Percentiles rank a stretch among this genome's conserved stretches.
Conservation (phyloP, 2,113 vertebrate species). For the Oncorhynchus clarkii region DNA sequence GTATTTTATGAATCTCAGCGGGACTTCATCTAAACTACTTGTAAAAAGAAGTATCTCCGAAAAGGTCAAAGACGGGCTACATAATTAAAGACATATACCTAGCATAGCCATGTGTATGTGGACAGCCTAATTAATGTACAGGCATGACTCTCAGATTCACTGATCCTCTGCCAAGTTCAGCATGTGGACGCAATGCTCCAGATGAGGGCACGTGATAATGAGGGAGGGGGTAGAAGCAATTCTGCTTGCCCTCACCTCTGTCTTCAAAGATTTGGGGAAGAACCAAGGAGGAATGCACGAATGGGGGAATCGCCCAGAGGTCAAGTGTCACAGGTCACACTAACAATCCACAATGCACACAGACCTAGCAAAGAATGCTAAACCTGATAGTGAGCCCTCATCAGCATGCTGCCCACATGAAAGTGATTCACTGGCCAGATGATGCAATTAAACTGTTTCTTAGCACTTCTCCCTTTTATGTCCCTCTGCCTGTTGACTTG, state of each 20-base stretch:
- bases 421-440: constrained; percentile 29
- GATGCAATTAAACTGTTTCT: constrained; percentile 20
- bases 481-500: constrained; percentile 17
- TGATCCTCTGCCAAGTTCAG: constrained; percentile 51
- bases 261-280: constrained; percentile 49
- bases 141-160: constrained; percentile 35
- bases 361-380: constrained; percentile 24
- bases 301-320: constrained; percentile 34
- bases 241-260: constrained; percentile 26
- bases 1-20: constrained; percentile 39
- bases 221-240: constrained; percentile 23
- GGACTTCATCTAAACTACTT: constrained; percentile 28
- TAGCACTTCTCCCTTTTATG: constrained; percentile 4
- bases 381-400: constrained; percentile 19
- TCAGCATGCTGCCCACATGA: constrained; percentile 5
- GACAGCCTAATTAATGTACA: constrained; percentile 57
- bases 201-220: constrained; percentile 48
- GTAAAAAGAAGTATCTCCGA: constrained; percentile 33
- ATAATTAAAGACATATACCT: constrained; percentile 54
- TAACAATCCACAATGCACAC: constrained; percentile 22
- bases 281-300: constrained; percentile 33
- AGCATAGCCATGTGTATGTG: constrained; percentile 24
- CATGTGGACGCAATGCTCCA: constrained; percentile 50
- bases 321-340: constrained; percentile 37
- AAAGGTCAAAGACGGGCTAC: constrained; percentile 48